Percentiles rank a stretch among this genome's conserved stretches.
Evolutionary conservation across 2,113 vertebrate genomes (phyloP).

Genomic region (Murina feae): DNA sequence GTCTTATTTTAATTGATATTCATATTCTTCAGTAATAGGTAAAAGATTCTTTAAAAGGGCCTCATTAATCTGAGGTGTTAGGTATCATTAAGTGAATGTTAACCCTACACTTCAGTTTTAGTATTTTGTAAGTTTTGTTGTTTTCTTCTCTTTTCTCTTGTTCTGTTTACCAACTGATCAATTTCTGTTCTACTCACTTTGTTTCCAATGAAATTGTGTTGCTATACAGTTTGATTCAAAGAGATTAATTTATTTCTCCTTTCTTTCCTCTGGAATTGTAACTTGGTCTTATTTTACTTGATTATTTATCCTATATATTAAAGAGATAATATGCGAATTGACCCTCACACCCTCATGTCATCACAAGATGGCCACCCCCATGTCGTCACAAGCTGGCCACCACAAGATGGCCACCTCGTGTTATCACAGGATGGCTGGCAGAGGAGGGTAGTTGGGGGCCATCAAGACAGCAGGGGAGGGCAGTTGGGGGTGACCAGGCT

Average conservation of each 20-base stretch:
- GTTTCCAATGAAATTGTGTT: background rate
- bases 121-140: constrained; percentile 9
- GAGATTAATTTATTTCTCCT: background rate
- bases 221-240: background rate
- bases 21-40: constrained; percentile 5
- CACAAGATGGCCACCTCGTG: no score
- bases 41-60: background rate
- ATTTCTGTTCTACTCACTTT: constrained; percentile 32
- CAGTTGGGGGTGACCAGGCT: no score
- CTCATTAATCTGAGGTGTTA: constrained; percentile 33
- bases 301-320: background rate
- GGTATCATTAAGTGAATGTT: background rate
- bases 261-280: background rate
- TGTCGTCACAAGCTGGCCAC: no score
- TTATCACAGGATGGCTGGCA: no score
- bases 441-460: no score
- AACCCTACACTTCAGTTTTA: background rate
- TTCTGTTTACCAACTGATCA: constrained; percentile 37
- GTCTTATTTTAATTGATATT: constrained; percentile 20
- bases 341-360: no score
- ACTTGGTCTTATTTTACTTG: background rate
- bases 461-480: no score
- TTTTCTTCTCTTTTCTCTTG: background rate
- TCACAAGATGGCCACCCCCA: no score
- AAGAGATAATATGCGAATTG: no score